Conservation (phyloP, 2,888 invertebrate species). For the Nowickia ferox region DNA sequence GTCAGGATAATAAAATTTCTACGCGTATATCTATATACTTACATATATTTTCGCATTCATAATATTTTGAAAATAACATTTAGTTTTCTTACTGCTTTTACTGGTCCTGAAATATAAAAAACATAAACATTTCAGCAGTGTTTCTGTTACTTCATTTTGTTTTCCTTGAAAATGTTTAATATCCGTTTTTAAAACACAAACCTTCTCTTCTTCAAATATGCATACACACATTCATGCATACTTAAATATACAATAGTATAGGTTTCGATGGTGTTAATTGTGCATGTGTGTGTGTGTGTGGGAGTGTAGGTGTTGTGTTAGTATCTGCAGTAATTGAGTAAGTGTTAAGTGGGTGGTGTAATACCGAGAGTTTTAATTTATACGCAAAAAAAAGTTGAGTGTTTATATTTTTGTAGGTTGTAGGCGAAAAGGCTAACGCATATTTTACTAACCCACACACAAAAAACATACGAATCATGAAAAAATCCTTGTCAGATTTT, state of each 20-base stretch:
- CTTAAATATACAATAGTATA: background rate
- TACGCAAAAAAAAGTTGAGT: background rate
- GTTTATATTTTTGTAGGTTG: background rate
- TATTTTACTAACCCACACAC: slow-evolving; percentile 1
- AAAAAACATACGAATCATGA: background rate
- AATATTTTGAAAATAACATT: background rate
- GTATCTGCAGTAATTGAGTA: background rate
- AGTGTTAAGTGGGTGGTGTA: slow-evolving; percentile 14
- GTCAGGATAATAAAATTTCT: slow-evolving; percentile 8
- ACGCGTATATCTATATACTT: too few species aligned
- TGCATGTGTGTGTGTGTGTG: background rate
- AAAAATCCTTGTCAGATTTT: slow-evolving; percentile 33
- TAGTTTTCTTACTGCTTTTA: background rate
- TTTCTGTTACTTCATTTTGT: slow-evolving; percentile 11
- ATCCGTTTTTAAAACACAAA: slow-evolving; percentile 52
- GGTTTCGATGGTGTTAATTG: background rate
- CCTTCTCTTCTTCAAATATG: slow-evolving; percentile 6
- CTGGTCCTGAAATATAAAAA: background rate
- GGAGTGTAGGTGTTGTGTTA: background rate
- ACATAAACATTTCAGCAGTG: slow-evolving; percentile 1
- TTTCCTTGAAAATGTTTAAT: slow-evolving; percentile 46
- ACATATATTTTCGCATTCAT: slow-evolving; percentile 2
- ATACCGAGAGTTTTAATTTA: background rate
- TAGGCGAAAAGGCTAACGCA: background rate
- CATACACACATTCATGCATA: background rate